These are phyloP conservation scores for Yponomeuta plumbellus DNA, from an alignment of 2,888 invertebrate genomes.

Conservation along the genomic window DNA sequence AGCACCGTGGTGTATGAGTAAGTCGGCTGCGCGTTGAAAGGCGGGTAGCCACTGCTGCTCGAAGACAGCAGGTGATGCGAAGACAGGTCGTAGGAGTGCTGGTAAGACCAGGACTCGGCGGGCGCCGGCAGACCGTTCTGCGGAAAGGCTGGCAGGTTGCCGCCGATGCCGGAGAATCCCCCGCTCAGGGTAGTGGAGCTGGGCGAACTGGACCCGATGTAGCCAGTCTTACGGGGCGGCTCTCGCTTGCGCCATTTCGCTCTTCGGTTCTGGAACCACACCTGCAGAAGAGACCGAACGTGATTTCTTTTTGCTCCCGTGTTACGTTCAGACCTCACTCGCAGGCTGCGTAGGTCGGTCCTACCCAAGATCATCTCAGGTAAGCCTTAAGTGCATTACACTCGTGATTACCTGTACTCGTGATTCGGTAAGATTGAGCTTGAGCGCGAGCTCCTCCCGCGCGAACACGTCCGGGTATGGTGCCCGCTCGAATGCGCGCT, in stretches of 20 bases:
- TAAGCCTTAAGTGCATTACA: no score
- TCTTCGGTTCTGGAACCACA: slow-evolving; percentile 93
- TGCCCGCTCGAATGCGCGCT: slow-evolving; percentile 94
- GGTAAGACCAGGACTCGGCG: slow-evolving; percentile 88
- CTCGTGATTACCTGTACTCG: slow-evolving; percentile 60
- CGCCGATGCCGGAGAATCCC: slow-evolving; percentile 71
- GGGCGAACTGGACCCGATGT: slow-evolving; percentile 82
- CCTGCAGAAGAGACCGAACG: slow-evolving; percentile 48
- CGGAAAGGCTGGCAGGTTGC: slow-evolving; percentile 71
- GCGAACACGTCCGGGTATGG: slow-evolving; percentile 98
- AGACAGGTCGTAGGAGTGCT: slow-evolving; percentile 85
- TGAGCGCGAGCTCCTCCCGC: slow-evolving; percentile 93
- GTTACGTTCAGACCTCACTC: no score
- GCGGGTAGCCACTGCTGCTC: slow-evolving; percentile 79
- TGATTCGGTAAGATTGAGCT: slow-evolving; percentile 90
- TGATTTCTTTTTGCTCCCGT: neutral
- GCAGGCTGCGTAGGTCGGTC: no score
- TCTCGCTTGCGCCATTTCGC: slow-evolving; percentile 97
- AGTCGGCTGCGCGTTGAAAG: slow-evolving; percentile 77
- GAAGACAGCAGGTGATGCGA: slow-evolving; percentile 86
- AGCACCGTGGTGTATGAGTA: slow-evolving; percentile 81
- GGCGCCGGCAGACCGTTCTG: slow-evolving; percentile 80
- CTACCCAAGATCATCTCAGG: no score
- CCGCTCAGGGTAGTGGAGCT: slow-evolving; percentile 81
- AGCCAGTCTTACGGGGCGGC: slow-evolving; percentile 92